These are phyloP conservation scores for Vollenhovia emeryi DNA, from an alignment of 1,140 invertebrate genomes.

Conservation along the genomic window DNA sequence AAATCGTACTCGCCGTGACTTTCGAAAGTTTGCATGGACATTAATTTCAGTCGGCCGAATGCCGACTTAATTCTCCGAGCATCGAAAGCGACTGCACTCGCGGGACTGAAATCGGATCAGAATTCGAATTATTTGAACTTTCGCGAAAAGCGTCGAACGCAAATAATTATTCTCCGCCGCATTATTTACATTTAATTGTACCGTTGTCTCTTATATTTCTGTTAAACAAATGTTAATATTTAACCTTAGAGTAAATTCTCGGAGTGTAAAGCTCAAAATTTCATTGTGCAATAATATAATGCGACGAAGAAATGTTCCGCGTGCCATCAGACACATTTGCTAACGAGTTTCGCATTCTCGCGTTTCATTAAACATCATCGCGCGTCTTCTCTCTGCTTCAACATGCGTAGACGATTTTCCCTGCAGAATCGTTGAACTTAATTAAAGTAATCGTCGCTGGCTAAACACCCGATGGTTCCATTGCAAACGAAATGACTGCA, in stretches of 20 bases:
- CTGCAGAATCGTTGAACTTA: slow-evolving; percentile 10
- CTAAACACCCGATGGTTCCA: slow-evolving; percentile 10
- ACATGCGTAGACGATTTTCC: background rate
- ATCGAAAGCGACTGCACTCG: background rate
- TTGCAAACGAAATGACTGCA: background rate
- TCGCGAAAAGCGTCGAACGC: background rate
- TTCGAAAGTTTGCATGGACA: slow-evolving; percentile 37
- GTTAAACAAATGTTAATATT: background rate
- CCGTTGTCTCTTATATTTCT: background rate
- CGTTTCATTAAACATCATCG: slow-evolving; percentile 23
- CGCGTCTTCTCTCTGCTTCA: slow-evolving; percentile 8
- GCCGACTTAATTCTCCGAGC: slow-evolving; percentile 25
- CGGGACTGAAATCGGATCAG: background rate
- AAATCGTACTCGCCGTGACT: slow-evolving; percentile 31
- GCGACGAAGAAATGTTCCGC: background rate
- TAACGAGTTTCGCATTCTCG: slow-evolving; percentile 18
- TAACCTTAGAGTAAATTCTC: background rate
- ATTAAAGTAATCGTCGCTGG: slow-evolving; percentile 43
- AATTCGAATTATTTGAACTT: background rate
- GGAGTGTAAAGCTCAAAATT: background rate
- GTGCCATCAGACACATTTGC: slow-evolving; percentile 14
- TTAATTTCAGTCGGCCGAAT: slow-evolving; percentile 46
- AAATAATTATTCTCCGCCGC: background rate
- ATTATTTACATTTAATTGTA: background rate
- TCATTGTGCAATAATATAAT: background rate